phyloP scores from a whole-genome alignment of 1,140 invertebrate species.

The Brachionus calyciflorus region DNA sequence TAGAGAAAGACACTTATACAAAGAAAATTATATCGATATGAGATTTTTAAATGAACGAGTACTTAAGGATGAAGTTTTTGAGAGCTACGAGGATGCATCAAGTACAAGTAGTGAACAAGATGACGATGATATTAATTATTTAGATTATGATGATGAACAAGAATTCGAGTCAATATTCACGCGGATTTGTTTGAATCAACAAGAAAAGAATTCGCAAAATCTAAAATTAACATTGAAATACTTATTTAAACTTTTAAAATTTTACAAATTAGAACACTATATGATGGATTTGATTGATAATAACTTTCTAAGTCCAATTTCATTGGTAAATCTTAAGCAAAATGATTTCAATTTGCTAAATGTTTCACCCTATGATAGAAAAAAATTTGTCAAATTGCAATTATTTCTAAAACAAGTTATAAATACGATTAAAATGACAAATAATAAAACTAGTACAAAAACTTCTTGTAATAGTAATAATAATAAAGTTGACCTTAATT shows the following conservation, averaged over 20 bases:
- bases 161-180: constrained; percentile 21
- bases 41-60: too few species aligned
- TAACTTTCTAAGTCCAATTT: constrained; percentile 15
- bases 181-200: not conserved
- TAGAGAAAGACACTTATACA: too few species aligned
- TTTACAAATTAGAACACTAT: constrained; percentile 34
- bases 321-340: constrained; percentile 5
- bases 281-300: constrained; percentile 14
- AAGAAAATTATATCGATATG: too few species aligned
- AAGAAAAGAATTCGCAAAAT: not conserved
- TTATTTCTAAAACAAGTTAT: constrained; percentile 40
- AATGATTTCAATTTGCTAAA: constrained; percentile 12
- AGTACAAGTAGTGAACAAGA: not conserved
- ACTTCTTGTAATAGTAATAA: not conserved
- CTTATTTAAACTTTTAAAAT: constrained; percentile 36
- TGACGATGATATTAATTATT: constrained; percentile 8
- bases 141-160: constrained; percentile 1
- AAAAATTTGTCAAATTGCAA: constrained; percentile 38
- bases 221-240: constrained; percentile 6
- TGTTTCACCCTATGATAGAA: constrained; percentile 34
- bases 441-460: not conserved
- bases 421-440: constrained; percentile 19
- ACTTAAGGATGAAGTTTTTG: too few species aligned
- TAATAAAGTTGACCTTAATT: not conserved
- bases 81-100: not conserved